phyloP scores from a whole-genome alignment of 2,797 vertebrate species.

The Hylomyscus alleni region DNA sequence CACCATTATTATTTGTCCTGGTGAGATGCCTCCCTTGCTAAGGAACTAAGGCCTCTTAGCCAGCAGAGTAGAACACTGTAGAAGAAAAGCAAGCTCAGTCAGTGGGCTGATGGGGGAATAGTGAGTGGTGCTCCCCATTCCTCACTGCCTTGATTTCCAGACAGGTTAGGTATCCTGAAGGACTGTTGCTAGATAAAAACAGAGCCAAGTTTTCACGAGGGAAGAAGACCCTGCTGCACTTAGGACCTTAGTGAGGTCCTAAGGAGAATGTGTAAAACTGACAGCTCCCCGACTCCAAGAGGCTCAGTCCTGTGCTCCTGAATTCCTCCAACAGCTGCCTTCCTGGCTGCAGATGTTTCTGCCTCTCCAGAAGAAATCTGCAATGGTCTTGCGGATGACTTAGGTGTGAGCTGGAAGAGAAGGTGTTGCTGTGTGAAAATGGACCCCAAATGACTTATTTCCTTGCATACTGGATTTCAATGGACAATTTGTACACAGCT shows the following conservation, averaged over 20 bases:
- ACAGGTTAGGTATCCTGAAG: background rate
- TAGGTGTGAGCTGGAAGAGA: constrained; percentile 67
- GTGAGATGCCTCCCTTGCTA: background rate
- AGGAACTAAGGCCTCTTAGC: background rate
- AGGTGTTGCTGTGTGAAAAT: constrained; percentile 70
- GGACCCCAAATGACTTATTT: constrained; percentile 74
- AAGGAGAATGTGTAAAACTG: constrained; percentile 87
- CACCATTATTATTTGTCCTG: background rate
- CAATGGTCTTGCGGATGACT: constrained; percentile 62
- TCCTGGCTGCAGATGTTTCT: constrained; percentile 79
- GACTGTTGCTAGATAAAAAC: background rate
- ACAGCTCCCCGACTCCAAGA: constrained; percentile 76
- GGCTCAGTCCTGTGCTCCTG: constrained; percentile 82
- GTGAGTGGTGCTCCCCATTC: background rate
- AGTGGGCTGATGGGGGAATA: background rate
- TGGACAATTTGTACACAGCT: constrained; percentile 64
- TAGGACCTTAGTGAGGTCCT: constrained; percentile 19
- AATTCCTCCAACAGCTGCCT: constrained; percentile 87
- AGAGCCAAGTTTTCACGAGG: constrained; percentile 88
- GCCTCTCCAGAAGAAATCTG: constrained; percentile 71
- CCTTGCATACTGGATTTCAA: constrained; percentile 68
- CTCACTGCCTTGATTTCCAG: background rate
- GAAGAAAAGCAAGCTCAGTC: background rate
- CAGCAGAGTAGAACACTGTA: background rate
- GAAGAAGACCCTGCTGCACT: constrained; percentile 90